A percentile compares a stretch with the other conserved stretches of the same genome.
These are phyloP conservation scores for Sebastes goodei DNA, from an alignment of 2,797 vertebrate genomes.

Conservation along the genomic window DNA sequence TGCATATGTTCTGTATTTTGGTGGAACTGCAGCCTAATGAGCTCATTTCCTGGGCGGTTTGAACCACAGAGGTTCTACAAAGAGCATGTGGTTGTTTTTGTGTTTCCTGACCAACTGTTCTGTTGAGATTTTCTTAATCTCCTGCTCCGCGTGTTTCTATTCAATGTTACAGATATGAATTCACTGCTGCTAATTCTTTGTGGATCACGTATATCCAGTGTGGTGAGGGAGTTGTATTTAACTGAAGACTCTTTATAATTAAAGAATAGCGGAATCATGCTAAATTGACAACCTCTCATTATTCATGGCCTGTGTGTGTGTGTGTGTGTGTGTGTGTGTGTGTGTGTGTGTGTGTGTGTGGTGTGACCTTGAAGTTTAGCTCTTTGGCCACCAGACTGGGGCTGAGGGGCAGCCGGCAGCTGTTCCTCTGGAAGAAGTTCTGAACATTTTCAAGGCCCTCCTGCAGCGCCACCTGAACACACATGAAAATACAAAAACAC, in stretches of 20 bases:
- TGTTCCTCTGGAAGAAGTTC: constrained; percentile 91
- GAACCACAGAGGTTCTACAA: neutral
- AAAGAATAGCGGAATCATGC: neutral
- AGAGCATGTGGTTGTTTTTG: neutral
- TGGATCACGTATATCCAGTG: neutral
- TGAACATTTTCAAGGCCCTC: constrained; percentile 93
- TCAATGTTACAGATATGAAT: neutral
- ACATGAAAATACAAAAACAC: neutral
- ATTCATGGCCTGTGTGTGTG: neutral
- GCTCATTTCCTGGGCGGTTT: neutral
- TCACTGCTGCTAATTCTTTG: neutral
- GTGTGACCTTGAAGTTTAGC: constrained; percentile 91
- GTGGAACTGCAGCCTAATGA: neutral
- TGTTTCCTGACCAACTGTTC: neutral
- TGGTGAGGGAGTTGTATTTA: neutral
- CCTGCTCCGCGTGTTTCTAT: neutral
- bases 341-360: neutral
- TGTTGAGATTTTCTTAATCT: neutral
- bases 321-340: neutral
- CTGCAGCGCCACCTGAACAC: constrained; percentile 84
- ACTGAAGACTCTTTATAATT: neutral
- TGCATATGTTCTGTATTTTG: constrained; percentile 13
- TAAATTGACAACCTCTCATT: neutral
- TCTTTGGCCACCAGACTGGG: constrained; percentile 95
- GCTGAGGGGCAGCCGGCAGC: constrained; percentile 91